phyloP scores from a whole-genome alignment of 2,113 vertebrate genomes.

The Rhabdomys dilectus region DNA sequence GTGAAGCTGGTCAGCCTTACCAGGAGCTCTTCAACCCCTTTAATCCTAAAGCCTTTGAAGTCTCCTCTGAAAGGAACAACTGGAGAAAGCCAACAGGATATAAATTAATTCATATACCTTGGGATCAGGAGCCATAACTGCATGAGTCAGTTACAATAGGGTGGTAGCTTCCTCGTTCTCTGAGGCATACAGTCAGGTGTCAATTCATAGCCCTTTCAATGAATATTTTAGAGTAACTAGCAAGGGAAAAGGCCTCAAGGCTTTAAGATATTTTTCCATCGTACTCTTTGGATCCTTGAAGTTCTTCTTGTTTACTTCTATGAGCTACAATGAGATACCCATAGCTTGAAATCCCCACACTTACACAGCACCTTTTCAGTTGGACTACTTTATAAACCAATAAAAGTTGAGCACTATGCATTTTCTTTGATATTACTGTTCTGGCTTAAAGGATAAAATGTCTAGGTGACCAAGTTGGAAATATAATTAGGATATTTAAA shows the following conservation, averaged over 20 bases:
- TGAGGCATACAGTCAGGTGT: background rate
- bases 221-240: background rate
- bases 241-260: background rate
- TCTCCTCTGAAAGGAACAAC: background rate
- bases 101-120: conserved; percentile 60
- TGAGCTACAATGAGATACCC: background rate
- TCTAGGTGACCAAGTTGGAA: background rate
- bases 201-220: background rate
- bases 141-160: background rate
- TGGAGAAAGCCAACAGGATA: conserved; percentile 20
- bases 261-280: background rate
- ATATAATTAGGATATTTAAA: background rate
- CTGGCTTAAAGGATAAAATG: background rate
- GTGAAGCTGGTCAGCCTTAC: background rate
- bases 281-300: background rate
- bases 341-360: background rate
- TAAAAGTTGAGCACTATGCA: background rate
- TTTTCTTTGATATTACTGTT: background rate
- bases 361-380: background rate
- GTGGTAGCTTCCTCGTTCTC: background rate
- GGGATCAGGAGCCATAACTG: conserved; percentile 15
- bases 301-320: background rate
- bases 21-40: background rate
- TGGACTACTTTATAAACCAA: background rate
- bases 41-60: conserved; percentile 50